phyloP scores from a whole-genome alignment of 2,113 vertebrate species.

The Petrocephalus zakoni region DNA sequence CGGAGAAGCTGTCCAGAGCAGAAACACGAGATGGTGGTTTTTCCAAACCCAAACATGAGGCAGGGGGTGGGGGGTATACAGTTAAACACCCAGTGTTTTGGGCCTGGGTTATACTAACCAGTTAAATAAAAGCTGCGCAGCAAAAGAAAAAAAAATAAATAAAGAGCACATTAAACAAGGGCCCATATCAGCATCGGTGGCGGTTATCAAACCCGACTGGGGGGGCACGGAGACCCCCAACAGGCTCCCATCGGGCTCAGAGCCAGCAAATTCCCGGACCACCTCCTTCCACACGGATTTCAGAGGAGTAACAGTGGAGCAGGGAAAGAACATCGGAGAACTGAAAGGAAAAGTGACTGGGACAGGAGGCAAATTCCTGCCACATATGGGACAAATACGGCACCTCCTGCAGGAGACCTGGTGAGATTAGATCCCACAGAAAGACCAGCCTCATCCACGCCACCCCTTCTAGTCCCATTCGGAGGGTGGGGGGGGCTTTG shows the following conservation, averaged over 20 bases:
- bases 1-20: constrained; percentile 9
- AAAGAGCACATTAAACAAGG: background rate
- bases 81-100: constrained; percentile 9
- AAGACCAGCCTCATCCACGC: constrained; percentile 23
- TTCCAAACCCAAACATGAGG: background rate
- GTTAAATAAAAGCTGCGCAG: background rate
- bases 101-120: background rate
- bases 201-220: background rate
- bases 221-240: background rate
- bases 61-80: constrained; percentile 2
- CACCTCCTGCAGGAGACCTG: no score
- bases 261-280: background rate
- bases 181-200: background rate
- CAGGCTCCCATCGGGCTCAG: background rate
- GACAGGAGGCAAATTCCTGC: no score
- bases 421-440: constrained; percentile 36
- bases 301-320: background rate
- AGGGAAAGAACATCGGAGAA: background rate
- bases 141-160: background rate
- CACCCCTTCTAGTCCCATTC: constrained; percentile 17
- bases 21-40: constrained; percentile 5
- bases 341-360: no score
- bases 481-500: background rate
- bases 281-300: background rate
- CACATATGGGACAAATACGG: no score